A percentile compares a stretch with the other conserved stretches of the same genome.
Evolutionary conservation across 2,888 invertebrate genomes (phyloP).

Genomic region (Saturnia pavonia): DNA sequence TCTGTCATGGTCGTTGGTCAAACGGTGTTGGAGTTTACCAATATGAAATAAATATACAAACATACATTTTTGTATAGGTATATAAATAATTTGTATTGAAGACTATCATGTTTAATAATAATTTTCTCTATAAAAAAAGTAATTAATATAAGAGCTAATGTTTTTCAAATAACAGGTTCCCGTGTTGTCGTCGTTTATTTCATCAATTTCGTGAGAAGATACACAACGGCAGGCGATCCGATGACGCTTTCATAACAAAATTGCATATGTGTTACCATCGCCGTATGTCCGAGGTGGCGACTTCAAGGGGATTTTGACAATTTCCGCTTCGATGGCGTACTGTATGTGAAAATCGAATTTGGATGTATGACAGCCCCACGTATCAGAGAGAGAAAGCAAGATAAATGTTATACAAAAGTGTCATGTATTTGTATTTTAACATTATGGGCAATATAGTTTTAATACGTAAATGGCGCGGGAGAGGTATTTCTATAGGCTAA

Average conservation of each 20-base stretch:
- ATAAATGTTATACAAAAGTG: neutral
- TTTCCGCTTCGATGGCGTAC: slow-evolving; percentile 40
- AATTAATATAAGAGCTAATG: neutral
- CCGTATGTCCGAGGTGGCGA: slow-evolving; percentile 24
- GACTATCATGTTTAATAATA: too few relatives aligned
- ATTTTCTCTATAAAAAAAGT: too few relatives aligned
- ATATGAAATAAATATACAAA: too few relatives aligned
- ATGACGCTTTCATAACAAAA: slow-evolving; percentile 32
- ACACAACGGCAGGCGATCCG: neutral
- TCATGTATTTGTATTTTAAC: too few relatives aligned
- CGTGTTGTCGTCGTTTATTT: neutral
- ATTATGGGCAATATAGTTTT: too few relatives aligned
- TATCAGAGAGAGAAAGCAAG: slow-evolving; percentile 23
- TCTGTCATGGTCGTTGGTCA: too few relatives aligned
- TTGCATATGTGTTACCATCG: slow-evolving; percentile 30
- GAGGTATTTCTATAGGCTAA: neutral
- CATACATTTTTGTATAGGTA: too few relatives aligned
- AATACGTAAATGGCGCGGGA: neutral
- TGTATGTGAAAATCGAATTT: slow-evolving; percentile 42
- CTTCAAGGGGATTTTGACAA: slow-evolving; percentile 39
- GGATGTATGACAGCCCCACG: slow-evolving; percentile 18
- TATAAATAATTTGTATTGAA: too few relatives aligned
- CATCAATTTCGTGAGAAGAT: neutral
- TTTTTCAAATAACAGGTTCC: neutral
- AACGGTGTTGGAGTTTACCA: too few relatives aligned